A percentile compares a stretch with the other conserved stretches of the same genome.
Evolutionary conservation across 2,113 vertebrate genomes (phyloP).

Genomic region (Myxocyprinus asiaticus): DNA sequence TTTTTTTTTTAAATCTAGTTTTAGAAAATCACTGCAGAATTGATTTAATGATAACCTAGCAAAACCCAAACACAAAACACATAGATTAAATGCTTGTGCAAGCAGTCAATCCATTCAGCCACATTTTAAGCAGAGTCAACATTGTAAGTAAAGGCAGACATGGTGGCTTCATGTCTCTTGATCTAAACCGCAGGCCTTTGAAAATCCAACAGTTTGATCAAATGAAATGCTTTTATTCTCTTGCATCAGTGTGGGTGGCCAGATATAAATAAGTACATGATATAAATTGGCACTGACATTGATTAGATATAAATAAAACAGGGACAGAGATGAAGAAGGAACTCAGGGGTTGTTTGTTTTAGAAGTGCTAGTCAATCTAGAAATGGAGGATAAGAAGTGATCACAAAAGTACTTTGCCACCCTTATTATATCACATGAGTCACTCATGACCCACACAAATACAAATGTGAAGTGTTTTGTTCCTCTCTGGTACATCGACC

Average conservation of each 20-base stretch:
- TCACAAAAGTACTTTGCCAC: not conserved
- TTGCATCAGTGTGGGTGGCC: slow-evolving; percentile 22
- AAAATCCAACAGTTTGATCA: slow-evolving; percentile 2
- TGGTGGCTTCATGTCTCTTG: not conserved
- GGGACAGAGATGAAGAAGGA: not conserved
- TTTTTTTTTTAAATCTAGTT: not conserved
- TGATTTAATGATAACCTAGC: slow-evolving; percentile 8
- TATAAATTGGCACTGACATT: slow-evolving; percentile 20
- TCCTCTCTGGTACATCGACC: no score
- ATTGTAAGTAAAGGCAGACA: not conserved
- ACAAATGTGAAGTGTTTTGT: not conserved
- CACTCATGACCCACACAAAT: not conserved
- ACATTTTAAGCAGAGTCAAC: slow-evolving; percentile 13
- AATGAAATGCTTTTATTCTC: slow-evolving; percentile 25
- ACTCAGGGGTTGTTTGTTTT: slow-evolving; percentile 3
- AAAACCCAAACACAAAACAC: not conserved
- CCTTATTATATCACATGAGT: not conserved
- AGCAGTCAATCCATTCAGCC: not conserved
- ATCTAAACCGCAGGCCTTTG: not conserved
- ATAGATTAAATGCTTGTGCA: slow-evolving; percentile 7
- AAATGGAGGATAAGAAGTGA: not conserved
- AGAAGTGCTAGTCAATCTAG: not conserved
- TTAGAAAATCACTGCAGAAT: slow-evolving; percentile 6
- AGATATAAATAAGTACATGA: slow-evolving; percentile 7
- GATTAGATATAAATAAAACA: slow-evolving; percentile 21